Conservation (phyloP, 2,888 invertebrate genomes). For the Norana najaformis region DNA sequence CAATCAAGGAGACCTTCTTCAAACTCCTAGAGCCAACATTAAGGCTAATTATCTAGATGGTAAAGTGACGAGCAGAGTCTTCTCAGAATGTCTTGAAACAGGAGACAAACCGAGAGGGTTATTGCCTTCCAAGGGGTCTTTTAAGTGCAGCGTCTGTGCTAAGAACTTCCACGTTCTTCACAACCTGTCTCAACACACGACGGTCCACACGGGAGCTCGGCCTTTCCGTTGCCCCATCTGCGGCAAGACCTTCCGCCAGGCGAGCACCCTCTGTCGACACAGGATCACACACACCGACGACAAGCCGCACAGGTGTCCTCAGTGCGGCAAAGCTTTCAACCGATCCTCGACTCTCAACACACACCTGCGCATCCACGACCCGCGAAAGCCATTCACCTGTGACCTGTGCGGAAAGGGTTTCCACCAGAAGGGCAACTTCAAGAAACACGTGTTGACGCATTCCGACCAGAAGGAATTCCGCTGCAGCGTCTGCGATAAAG, state of each 20-base stretch:
- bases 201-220: conserved; percentile 87
- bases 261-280: conserved; percentile 62
- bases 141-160: conserved; percentile 70
- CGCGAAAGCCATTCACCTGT: conserved; percentile 62
- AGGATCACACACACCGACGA: conserved; percentile 63
- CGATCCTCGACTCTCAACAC: conserved; percentile 63
- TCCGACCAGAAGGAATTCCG: conserved; percentile 96
- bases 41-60: too few relatives aligned
- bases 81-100: too few relatives aligned
- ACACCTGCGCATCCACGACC: conserved; percentile 62
- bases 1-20: too few relatives aligned
- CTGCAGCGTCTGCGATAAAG: conserved; percentile 85
- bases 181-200: conserved; percentile 96
- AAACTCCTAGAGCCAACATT: too few relatives aligned
- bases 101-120: conserved; percentile 19
- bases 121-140: background rate
- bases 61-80: too few relatives aligned
- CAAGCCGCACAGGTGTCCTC: conserved; percentile 60
- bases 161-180: conserved; percentile 98
- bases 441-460: conserved; percentile 94
- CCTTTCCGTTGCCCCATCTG: conserved; percentile 95
- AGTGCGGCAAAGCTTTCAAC: conserved; percentile 62
- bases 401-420: conserved; percentile 67
- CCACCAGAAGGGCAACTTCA: conserved; percentile 91
- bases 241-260: conserved; percentile 73